Percentiles rank a stretch among this genome's conserved stretches.
phyloP scores from a whole-genome alignment of 2,888 invertebrate species.

The Meliscaeva auricollis region DNA sequence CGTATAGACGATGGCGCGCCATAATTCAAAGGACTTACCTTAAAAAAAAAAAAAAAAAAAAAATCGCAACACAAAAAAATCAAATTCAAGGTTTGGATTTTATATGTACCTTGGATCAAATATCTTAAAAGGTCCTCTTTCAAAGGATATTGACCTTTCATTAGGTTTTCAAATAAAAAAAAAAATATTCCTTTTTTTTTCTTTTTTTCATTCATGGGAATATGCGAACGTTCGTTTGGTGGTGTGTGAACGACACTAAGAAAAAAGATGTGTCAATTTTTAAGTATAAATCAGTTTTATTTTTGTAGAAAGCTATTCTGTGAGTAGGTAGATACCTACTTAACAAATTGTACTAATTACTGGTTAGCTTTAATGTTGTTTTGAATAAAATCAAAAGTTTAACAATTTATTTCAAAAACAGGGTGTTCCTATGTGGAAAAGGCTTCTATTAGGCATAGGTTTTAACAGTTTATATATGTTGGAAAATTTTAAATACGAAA shows the following conservation, averaged over 20 bases:
- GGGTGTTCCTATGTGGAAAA: too few species aligned
- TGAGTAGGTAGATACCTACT: too few species aligned
- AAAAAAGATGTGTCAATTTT: background rate
- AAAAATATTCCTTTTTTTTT: background rate
- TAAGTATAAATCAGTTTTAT: too few species aligned
- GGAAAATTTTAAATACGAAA: too few species aligned
- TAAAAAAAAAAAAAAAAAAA: background rate
- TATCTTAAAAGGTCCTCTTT: slow-evolving; percentile 61
- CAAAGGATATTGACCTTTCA: slow-evolving; percentile 65
- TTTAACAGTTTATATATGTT: too few species aligned
- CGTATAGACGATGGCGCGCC: slow-evolving; percentile 18
- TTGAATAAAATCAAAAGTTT: too few species aligned
- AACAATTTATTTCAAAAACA: too few species aligned
- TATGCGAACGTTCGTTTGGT: background rate
- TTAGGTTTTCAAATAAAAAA: slow-evolving; percentile 14
- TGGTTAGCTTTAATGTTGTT: too few species aligned
- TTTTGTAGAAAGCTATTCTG: too few species aligned
- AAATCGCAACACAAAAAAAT: too few species aligned
- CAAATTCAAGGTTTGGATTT: slow-evolving; percentile 67
- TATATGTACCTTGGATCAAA: slow-evolving; percentile 57
- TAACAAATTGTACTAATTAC: too few species aligned
- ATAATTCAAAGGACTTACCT: slow-evolving; percentile 33
- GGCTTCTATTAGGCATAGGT: too few species aligned
- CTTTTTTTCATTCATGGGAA: slow-evolving; percentile 33
- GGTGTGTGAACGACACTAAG: background rate